Evolutionary conservation across 2,113 vertebrate species (phyloP).

Genomic region (Labrus mixtus): DNA sequence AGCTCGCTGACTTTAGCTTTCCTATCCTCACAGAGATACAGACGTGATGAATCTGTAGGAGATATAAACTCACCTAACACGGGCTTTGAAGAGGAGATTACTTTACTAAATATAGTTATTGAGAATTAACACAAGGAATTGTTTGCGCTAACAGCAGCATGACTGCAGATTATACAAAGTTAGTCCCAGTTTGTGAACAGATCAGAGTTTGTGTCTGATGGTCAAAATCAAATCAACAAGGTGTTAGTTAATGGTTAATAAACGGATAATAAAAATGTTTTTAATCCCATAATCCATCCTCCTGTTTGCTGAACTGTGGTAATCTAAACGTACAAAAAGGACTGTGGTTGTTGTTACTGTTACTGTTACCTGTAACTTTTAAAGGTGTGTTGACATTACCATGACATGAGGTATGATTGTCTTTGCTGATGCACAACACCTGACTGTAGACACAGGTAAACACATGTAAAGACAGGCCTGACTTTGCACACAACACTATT

Average conservation of each 20-base stretch:
- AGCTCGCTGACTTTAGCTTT: conserved; percentile 41
- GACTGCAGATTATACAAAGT: conserved; percentile 46
- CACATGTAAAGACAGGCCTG: too few species aligned
- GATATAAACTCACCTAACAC: neutral
- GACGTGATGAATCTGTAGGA: neutral
- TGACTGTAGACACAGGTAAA: conserved; percentile 20
- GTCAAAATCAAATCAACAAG: conserved; percentile 4
- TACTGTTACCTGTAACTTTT: neutral
- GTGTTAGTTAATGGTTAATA: neutral
- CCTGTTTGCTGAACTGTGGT: neutral
- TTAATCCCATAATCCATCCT: neutral
- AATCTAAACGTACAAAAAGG: neutral
- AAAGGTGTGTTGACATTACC: neutral
- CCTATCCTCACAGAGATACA: conserved; percentile 7
- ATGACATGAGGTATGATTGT: neutral
- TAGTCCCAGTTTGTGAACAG: conserved; percentile 4
- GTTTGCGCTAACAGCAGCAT: conserved; percentile 29
- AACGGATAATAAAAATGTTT: neutral
- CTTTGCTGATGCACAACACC: neutral
- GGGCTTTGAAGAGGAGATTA: neutral
- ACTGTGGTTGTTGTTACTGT: too few species aligned
- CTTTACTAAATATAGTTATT: neutral
- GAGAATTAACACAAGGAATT: neutral
- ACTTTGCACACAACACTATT: neutral
- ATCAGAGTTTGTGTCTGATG: conserved; percentile 3